Percentiles rank a stretch among this genome's conserved stretches.
These are phyloP conservation scores for Drosophila hydei DNA, from an alignment of 1,140 invertebrate species.

Conservation along the genomic window DNA sequence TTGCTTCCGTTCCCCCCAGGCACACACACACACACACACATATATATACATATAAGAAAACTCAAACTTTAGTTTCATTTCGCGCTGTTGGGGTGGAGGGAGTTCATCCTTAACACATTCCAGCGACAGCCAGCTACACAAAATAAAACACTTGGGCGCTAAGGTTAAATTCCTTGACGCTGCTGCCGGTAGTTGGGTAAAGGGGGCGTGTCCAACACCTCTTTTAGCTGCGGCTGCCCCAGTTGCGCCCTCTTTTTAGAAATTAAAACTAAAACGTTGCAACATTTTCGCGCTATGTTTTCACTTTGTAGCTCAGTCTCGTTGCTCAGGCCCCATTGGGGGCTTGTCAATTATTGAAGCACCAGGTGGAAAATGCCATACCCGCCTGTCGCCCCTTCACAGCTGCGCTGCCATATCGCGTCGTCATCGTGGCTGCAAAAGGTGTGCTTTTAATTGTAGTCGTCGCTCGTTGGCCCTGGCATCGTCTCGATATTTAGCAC, in stretches of 20 bases:
- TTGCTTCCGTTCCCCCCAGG: conserved; percentile 58
- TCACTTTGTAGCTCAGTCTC: conserved; percentile 45
- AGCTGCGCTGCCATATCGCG: background rate
- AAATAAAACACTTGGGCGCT: conserved; percentile 79
- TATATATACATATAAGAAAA: conserved; percentile 30
- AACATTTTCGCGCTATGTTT: conserved; percentile 71
- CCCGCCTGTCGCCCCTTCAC: background rate
- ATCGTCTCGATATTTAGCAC: conserved; percentile 69
- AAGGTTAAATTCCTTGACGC: conserved; percentile 71
- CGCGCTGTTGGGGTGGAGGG: conserved; percentile 45
- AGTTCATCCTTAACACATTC: conserved; percentile 69
- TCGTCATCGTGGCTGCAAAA: conserved; percentile 55
- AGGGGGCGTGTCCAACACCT: conserved; percentile 8
- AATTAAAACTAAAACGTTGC: conserved; percentile 76
- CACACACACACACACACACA: background rate
- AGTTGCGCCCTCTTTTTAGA: conserved; percentile 9
- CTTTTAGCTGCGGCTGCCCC: background rate
- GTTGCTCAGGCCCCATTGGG: conserved; percentile 11
- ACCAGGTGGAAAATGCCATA: conserved; percentile 36
- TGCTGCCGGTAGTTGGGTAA: background rate
- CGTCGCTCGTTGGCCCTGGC: conserved; percentile 39
- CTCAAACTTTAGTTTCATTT: conserved; percentile 78
- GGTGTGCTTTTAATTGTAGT: conserved; percentile 80
- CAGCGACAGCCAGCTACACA: conserved; percentile 67
- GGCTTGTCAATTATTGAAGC: conserved; percentile 76